phyloP scores from a whole-genome alignment of 2,113 vertebrate genomes.

The Eublepharis macularius region DNA sequence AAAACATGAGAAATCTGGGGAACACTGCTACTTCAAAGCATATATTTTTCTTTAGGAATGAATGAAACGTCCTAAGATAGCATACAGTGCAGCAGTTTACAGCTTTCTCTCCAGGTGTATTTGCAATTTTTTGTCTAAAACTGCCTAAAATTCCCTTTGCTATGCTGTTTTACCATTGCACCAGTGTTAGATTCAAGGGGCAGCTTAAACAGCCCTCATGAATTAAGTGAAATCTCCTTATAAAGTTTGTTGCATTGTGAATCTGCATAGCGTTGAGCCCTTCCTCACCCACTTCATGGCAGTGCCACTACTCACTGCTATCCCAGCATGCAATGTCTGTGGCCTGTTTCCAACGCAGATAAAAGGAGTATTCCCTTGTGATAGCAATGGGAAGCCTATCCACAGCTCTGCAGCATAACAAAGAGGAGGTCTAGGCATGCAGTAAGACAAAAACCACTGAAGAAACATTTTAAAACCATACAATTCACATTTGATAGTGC shows the following conservation, averaged over 20 bases:
- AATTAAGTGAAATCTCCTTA: neutral
- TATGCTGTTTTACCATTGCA: neutral
- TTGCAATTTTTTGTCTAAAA: no score
- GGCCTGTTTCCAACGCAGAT: neutral
- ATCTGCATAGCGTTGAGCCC: neutral
- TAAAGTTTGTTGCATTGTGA: neutral
- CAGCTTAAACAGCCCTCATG: neutral
- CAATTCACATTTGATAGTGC: neutral
- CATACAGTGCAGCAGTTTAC: no score
- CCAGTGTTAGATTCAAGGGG: neutral
- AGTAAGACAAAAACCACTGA: neutral
- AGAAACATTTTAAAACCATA: neutral
- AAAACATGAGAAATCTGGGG: no score
- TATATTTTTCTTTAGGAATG: no score
- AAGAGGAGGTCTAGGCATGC: neutral
- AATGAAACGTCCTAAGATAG: no score
- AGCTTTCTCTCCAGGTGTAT: no score
- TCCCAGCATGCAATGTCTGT: neutral
- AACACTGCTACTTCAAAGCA: no score
- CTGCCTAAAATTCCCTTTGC: neutral
- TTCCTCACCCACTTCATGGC: neutral
- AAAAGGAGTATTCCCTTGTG: neutral
- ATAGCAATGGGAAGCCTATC: neutral
- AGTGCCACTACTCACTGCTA: neutral
- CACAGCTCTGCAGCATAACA: neutral